Conservation (phyloP, 2,888 invertebrate species). For the Meandrusa payeni region DNA sequence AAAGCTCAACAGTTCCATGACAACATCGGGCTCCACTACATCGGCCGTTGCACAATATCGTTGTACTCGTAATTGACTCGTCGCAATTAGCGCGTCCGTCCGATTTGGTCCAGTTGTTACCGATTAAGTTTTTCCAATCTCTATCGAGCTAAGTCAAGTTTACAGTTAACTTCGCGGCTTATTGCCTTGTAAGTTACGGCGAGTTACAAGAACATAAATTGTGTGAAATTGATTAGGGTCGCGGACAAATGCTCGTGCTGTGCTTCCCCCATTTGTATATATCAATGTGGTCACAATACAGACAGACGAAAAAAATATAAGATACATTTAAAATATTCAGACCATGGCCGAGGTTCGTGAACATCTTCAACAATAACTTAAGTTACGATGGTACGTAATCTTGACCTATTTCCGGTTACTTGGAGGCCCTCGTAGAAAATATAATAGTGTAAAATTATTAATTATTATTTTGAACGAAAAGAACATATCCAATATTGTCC, state of each 20-base stretch:
- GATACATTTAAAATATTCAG: too few relatives aligned
- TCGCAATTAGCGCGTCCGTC: slow-evolving; percentile 64
- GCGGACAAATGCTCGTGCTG: slow-evolving; percentile 26
- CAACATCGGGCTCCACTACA: slow-evolving; percentile 42
- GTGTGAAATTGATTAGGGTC: slow-evolving; percentile 41
- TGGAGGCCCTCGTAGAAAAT: too few relatives aligned
- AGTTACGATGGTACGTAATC: too few relatives aligned
- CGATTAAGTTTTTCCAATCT: slow-evolving; percentile 72
- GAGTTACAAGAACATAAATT: slow-evolving; percentile 54
- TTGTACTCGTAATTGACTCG: slow-evolving; percentile 70
- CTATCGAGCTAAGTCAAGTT: slow-evolving; percentile 58
- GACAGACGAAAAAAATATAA: neutral
- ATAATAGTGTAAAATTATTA: too few relatives aligned
- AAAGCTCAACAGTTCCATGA: slow-evolving; percentile 39
- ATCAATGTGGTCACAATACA: neutral
- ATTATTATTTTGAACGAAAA: too few relatives aligned
- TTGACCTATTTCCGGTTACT: too few relatives aligned
- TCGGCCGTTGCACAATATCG: slow-evolving; percentile 72
- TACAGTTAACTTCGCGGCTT: slow-evolving; percentile 61
- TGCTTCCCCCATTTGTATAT: slow-evolving; percentile 13
- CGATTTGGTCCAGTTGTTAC: slow-evolving; percentile 78
- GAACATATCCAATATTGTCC: too few relatives aligned
- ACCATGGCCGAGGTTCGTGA: too few relatives aligned
- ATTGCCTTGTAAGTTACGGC: slow-evolving; percentile 62
- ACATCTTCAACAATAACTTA: too few relatives aligned